Base-by-base conservation (phyloP, 1,140 invertebrate genomes). In the Cryptotermes secundus region DNA sequence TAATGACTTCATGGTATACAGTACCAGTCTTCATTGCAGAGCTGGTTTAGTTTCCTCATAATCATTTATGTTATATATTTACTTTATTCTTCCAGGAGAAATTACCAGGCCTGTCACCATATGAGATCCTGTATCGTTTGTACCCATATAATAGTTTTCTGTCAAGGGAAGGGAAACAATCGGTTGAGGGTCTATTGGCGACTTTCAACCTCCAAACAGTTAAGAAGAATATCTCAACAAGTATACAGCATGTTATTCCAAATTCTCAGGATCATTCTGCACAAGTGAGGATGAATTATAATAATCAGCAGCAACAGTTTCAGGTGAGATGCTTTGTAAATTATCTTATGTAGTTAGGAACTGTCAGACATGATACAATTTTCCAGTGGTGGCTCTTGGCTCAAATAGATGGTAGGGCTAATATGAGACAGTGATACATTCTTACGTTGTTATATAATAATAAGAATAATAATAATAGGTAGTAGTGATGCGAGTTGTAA, bases 121-220 rank as follows among this genome's bases (percentile, higher is more conserved):
- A 93, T 86, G 92, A 94, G 82, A 87, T 96, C 1, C 89, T 98
- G 42, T 92, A 94, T 84, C 91, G 95, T 34, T 89, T 97, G 22
- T 99, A 98, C 90, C 97, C 97, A 0, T 96, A 96, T 87, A 92
- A 95, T 84, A 90, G 93, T 16, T 95, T 98, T 88, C 88, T 98
- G 80, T 92, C 93, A 34, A 91, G 92, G 86, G 96, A 98, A 80
- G 94, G 94, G 22, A 91, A 92, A 84, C 92, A 92, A 79, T 93
- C 94, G 3, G 93, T 97, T 0, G 91, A 94, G 86, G 92, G 92
- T 82, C 92, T 96, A 14, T 89, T 97, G 31, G 87, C 90, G 24
- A 94, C 92, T 19, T 83, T 83, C 34, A 59, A 83, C 14, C 31
- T 83, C 10, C 2, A 72, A 14, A n/a, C 59, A n/a, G 6, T 31